Percentiles rank a stretch among this genome's conserved stretches.
Conservation (phyloP, 2,797 vertebrate species). For the Acrossocheilus fasciatus region DNA sequence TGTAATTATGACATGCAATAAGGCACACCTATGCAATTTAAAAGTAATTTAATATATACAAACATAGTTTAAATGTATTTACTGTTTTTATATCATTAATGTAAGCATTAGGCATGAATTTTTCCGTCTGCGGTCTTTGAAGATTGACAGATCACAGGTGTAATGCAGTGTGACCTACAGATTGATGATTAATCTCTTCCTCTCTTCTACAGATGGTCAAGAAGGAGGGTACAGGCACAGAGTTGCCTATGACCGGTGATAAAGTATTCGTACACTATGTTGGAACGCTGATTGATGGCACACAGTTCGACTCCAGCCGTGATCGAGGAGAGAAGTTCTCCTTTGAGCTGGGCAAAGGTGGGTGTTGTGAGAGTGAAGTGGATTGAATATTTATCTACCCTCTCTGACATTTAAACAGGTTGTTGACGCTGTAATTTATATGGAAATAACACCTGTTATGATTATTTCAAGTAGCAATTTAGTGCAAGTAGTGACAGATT, state of each 20-base stretch:
- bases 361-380: slow-evolving; percentile 19
- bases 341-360: slow-evolving; percentile 98
- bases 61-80: background rate
- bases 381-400: background rate
- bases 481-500: background rate
- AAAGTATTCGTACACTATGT: slow-evolving; percentile 96
- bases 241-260: slow-evolving; percentile 93
- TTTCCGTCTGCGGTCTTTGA: background rate
- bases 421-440: too few species aligned
- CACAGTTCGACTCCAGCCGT: slow-evolving; percentile 94
- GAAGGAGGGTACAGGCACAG: slow-evolving; percentile 86
- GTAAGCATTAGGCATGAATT: background rate
- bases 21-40: background rate
- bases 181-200: slow-evolving; percentile 22
- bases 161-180: background rate
- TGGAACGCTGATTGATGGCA: slow-evolving; percentile 91
- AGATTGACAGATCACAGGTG: slow-evolving; percentile 34
- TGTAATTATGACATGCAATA: background rate
- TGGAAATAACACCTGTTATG: background rate
- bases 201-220: slow-evolving; percentile 85
- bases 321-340: slow-evolving; percentile 91
- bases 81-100: background rate
- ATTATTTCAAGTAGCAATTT: background rate
- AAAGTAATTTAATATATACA: background rate
- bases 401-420: slow-evolving; percentile 1